These are phyloP conservation scores for Neotoma lepida DNA, from an alignment of 2,113 vertebrate species.

Conservation along the genomic window DNA sequence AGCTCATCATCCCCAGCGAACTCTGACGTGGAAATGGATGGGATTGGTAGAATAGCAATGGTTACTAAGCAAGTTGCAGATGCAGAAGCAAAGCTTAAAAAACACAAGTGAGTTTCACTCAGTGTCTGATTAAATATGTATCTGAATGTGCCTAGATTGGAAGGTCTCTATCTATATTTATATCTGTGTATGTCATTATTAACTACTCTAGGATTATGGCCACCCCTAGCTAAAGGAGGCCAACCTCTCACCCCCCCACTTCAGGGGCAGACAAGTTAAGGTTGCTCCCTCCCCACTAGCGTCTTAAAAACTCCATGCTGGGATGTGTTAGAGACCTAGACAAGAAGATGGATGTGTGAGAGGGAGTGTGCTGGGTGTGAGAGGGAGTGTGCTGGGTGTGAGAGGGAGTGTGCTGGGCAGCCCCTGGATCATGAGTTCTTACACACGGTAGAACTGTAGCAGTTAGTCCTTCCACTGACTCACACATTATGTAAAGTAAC, in stretches of 20 bases:
- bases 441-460: neutral
- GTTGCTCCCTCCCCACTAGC: neutral
- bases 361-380: neutral
- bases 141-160: neutral
- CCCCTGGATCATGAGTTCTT: neutral
- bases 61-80: conserved; percentile 88
- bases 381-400: neutral
- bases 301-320: neutral
- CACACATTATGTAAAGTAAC: neutral
- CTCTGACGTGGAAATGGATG: conserved; percentile 86
- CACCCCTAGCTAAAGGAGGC: too few relatives aligned
- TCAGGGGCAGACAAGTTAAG: neutral
- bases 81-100: conserved; percentile 91
- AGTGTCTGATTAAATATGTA: conserved; percentile 20
- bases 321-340: neutral
- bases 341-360: too few relatives aligned
- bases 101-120: conserved; percentile 88
- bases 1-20: conserved; percentile 80
- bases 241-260: too few relatives aligned
- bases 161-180: neutral
- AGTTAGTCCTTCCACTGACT: conserved; percentile 29
- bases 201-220: neutral
- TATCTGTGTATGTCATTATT: neutral
- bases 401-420: neutral
- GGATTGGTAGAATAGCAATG: conserved; percentile 83